phyloP scores from a whole-genome alignment of 2,113 vertebrate species.

The Nesoenas mayeri region DNA sequence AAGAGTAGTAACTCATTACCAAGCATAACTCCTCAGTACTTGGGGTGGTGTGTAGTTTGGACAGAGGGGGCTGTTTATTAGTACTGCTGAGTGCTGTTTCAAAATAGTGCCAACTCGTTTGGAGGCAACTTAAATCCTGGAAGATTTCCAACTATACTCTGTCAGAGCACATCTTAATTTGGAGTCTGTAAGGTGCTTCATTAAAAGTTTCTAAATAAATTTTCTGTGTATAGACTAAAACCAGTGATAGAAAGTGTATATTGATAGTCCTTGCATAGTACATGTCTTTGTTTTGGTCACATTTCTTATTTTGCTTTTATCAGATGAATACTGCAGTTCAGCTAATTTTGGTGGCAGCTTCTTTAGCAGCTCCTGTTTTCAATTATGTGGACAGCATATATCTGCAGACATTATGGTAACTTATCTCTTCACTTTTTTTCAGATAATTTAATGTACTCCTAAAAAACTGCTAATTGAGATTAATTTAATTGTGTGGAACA shows the following conservation, averaged over 20 bases:
- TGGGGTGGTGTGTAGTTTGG: background rate
- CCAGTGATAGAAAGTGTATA: background rate
- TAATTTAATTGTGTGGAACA: background rate
- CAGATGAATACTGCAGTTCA: constrained; percentile 96
- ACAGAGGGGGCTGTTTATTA: background rate
- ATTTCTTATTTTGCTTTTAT: background rate
- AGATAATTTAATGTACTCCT: background rate
- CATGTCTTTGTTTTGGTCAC: background rate
- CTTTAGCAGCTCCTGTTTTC: constrained; percentile 94
- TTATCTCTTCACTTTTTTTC: background rate
- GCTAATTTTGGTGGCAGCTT: constrained; percentile 91
- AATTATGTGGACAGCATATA: constrained; percentile 91
- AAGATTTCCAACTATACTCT: rapidly evolving
- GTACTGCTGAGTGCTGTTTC: background rate
- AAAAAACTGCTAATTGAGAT: background rate
- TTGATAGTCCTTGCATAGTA: background rate
- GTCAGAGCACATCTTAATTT: background rate
- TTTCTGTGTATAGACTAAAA: background rate
- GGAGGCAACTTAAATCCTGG: background rate
- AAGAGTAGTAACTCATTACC: background rate
- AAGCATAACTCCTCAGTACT: background rate
- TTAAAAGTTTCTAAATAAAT: background rate
- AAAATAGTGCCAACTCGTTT: background rate
- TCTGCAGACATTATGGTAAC: constrained; percentile 93
- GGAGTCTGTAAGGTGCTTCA: background rate